phyloP scores from a whole-genome alignment of 2,113 vertebrate genomes.

The Perca fluviatilis region DNA sequence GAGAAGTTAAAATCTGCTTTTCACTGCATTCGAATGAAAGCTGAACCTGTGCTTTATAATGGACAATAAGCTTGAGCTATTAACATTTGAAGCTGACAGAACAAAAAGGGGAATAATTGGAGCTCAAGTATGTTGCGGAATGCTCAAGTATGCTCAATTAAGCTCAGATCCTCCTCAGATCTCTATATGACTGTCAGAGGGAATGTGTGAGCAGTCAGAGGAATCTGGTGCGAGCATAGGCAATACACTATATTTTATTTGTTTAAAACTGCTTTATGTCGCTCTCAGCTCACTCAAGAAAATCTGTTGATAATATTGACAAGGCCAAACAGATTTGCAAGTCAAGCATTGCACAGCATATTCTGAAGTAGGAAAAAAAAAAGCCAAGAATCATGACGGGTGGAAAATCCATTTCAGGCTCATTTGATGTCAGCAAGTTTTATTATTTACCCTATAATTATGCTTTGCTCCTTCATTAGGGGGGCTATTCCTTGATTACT shows the following conservation, averaged over 20 bases:
- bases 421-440: constrained; percentile 55
- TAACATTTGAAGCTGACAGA: constrained; percentile 62
- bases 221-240: neutral
- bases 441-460: constrained; percentile 65
- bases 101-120: constrained; percentile 56
- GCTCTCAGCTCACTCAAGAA: constrained; percentile 8
- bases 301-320: constrained; percentile 25
- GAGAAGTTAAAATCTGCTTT: constrained; percentile 52
- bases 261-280: constrained; percentile 4
- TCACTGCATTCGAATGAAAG: constrained; percentile 47
- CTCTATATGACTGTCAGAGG: constrained; percentile 31
- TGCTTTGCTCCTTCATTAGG: constrained; percentile 42
- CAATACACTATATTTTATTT: constrained; percentile 13
- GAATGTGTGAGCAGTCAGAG: constrained; percentile 25
- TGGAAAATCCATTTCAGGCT: constrained; percentile 43
- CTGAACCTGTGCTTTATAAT: constrained; percentile 50
- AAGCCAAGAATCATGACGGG: constrained; percentile 22
- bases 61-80: constrained; percentile 54
- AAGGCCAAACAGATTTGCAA: constrained; percentile 35
- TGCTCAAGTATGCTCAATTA: constrained; percentile 53
- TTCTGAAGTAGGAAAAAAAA: constrained; percentile 23
- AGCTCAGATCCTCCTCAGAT: constrained; percentile 58
- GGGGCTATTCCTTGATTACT: constrained; percentile 21
- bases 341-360: neutral
- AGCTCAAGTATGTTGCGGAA: constrained; percentile 33